phyloP scores from a whole-genome alignment of 2,888 invertebrate genomes.

The Cremastinae sp. region DNA sequence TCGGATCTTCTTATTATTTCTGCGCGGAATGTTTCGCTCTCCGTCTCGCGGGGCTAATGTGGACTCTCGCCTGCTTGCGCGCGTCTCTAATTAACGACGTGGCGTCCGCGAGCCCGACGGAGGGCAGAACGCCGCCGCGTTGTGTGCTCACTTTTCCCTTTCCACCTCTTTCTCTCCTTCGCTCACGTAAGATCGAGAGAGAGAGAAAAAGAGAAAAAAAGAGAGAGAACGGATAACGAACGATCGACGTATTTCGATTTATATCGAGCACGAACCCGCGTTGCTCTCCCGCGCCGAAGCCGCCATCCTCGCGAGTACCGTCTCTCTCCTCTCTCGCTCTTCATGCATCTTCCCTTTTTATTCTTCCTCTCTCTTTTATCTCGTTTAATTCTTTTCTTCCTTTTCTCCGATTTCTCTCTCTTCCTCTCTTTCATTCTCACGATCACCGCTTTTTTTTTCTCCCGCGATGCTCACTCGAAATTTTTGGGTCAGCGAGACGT shows the following conservation, averaged over 20 bases:
- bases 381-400: conserved; percentile 11
- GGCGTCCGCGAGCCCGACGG: conserved; percentile 56
- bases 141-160: conserved; percentile 36
- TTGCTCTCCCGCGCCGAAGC: conserved; percentile 43
- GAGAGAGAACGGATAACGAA: conserved; percentile 62
- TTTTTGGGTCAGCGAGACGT: conserved; percentile 64
- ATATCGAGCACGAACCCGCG: conserved; percentile 62
- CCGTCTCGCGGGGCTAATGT: conserved; percentile 44
- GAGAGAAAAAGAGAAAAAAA: neutral
- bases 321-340: conserved; percentile 5
- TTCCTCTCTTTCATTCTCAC: neutral
- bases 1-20: conserved; percentile 5
- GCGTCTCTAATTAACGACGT: conserved; percentile 72
- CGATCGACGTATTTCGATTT: conserved; percentile 67
- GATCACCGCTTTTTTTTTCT: conserved; percentile 7
- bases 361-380: conserved; percentile 19
- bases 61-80: conserved; percentile 56
- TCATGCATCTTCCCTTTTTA: conserved; percentile 11
- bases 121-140: conserved; percentile 56
- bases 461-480: conserved; percentile 41
- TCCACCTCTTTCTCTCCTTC: neutral
- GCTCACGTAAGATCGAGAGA: neutral
- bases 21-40: conserved; percentile 22
- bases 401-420: conserved; percentile 17
- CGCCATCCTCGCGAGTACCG: conserved; percentile 22